Evolutionary conservation across 2,113 vertebrate genomes (phyloP), one percentile per base, ranked within the genome.

Genomic region (western clawed frog (Xenopus tropicalis)): DNA sequence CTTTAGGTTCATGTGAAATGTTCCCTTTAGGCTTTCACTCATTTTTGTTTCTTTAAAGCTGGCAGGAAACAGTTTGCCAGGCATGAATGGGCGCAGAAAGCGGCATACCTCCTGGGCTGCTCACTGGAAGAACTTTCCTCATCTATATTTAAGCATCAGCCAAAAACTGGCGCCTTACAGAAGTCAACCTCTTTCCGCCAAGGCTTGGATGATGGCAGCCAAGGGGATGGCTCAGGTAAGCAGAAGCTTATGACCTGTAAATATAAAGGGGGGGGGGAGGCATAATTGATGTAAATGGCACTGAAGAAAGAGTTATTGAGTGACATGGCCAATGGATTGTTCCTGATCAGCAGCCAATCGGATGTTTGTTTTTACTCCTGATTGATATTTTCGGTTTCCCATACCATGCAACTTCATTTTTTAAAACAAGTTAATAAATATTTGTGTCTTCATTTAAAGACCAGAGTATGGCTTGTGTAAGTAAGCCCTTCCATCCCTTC

Each of bases 11-110:
- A 37, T 70, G 14, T n/a, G 42, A 44, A 10, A 25, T 61, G 1
- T 54, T 42, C 7, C 25, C 1, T 23, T 24, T 17, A 59, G 20
- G 22, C 14, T 23, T 24, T 13, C 57, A 59, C 66, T 57, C 74
- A 20, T 65, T 8, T 19, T 19, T 70, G 65, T 69, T 62, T 23
- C 11, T 62, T 22, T 43, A 1, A 52, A 96, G 94, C 81, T 62
- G 94, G 94, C 8, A 91, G 93, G 0, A 91, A 88, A 70, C 97
- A 99, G 87, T 99, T 99, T 89, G 96, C 96, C 1, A 93, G 93
- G 17, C 97, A 98, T 0, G 97, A 99, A 73, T 99, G 96, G 96
- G 97, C 96, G 51, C 97, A 99, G 89, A 99, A 99, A 77, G 95
- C 96, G 0, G 94, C 97, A 0, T 99, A 99, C 83, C 88, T 99